Evolutionary conservation across 2,113 vertebrate genomes (phyloP).

Genomic region (Xiphias gladius): DNA sequence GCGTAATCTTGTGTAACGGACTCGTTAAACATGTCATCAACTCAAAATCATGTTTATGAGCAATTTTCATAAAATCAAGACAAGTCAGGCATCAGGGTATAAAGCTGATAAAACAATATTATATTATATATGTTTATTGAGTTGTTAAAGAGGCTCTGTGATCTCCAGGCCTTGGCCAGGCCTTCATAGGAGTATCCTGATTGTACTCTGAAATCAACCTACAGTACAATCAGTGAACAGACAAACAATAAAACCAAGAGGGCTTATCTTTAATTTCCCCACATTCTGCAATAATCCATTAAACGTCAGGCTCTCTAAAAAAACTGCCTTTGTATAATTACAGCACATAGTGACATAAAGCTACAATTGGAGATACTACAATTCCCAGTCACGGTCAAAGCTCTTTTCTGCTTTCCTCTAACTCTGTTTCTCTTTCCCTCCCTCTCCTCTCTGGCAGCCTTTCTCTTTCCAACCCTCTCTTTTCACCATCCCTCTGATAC

Average conservation of each 20-base stretch:
- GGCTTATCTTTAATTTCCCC: background rate
- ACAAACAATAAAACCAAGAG: too few species aligned
- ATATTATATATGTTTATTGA: background rate
- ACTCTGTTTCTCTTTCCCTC: background rate
- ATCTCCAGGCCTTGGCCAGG: background rate
- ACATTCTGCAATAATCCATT: conserved; percentile 21
- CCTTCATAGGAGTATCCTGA: too few species aligned
- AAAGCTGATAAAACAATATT: background rate
- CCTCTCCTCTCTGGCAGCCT: too few species aligned
- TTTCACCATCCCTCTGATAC: background rate
- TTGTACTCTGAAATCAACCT: too few species aligned
- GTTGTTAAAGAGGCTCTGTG: background rate
- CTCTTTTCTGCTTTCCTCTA: background rate
- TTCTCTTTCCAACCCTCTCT: too few species aligned
- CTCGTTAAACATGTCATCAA: too few species aligned
- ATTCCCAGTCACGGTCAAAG: background rate
- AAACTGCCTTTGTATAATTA: conserved; percentile 27
- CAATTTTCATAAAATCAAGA: too few species aligned
- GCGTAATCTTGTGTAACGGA: too few species aligned
- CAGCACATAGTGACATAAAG: conserved; percentile 10
- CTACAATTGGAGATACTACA: background rate
- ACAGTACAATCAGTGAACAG: too few species aligned
- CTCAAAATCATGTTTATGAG: too few species aligned
- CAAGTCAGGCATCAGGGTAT: background rate
- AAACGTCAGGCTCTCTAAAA: conserved; percentile 13